Evolutionary conservation across 2,113 vertebrate species (phyloP), one percentile per base, ranked within the genome.

Genomic region (Poeciliopsis prolifica): DNA sequence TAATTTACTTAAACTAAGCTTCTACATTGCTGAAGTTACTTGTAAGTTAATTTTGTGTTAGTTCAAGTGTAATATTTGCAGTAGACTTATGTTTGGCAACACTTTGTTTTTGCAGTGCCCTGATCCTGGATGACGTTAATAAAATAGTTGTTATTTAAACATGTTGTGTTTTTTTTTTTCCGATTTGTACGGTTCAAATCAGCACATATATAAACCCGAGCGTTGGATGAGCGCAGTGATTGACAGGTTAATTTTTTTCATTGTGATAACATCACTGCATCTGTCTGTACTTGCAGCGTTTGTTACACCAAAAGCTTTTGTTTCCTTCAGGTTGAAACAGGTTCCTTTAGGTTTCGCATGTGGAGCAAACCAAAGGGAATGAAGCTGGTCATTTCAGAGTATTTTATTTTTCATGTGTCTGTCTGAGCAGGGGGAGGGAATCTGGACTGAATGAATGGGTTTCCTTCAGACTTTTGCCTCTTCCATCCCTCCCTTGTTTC

Each of bases 391-490:
- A 72, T 77, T 83, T 85, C 85, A 81, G 48, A 64, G 66, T 26
- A 81, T 89, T 88, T 92, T 85, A 90, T 91, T 91, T 90, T 87
- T 82, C 83, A 86, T 58, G 24, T 58, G 51, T 65, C 79, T 17
- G 79, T 68, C 30, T 13, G 35, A 75, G 80, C 88, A 84, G 85
- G 88, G 90, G 86, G 84, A 81, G 91, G 88, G 89, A 86, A 72
- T 48, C 68, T 44, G 51, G 63, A 65, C 79, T 66, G 89, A 92
- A 93, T 94, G 92, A 94, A 94, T 93, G 92, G 92, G 84, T 89
- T 87, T 91, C 86, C 90, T 93, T 91, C 86, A 93, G 88, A 87
- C 86, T 78, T 88, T 70, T 9, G 19, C 82, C 80, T 75, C 78
- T 83, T 83, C 86, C 84, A 89, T 91, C 88, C 88, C 91, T 89